Percentiles rank a stretch among this genome's conserved stretches.
These are phyloP conservation scores for Poecilia gillii DNA, from an alignment of 2,797 vertebrate species.

Conservation along the genomic window DNA sequence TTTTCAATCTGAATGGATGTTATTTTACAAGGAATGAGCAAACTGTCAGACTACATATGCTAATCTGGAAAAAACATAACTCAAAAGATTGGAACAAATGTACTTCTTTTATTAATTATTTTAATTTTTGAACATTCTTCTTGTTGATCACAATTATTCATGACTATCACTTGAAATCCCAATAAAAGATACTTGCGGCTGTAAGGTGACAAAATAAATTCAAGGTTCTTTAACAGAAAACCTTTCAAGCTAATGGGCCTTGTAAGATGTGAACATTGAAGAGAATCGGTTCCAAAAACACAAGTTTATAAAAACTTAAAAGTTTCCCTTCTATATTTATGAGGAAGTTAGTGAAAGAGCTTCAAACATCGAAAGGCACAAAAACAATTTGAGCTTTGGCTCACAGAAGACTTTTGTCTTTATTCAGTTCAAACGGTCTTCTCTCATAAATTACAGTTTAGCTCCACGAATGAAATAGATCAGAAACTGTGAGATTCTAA, in stretches of 20 bases:
- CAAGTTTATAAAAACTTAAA: not conserved
- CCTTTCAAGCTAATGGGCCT: not conserved
- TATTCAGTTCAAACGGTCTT: not conserved
- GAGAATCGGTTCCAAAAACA: not conserved
- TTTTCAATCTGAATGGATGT: not conserved
- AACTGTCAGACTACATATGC: no score
- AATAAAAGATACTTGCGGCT: not conserved
- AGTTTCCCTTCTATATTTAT: not conserved
- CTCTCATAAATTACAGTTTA: constrained; percentile 4
- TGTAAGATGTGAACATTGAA: not conserved
- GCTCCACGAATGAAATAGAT: not conserved
- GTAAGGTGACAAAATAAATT: not conserved
- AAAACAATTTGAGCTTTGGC: constrained; percentile 4
- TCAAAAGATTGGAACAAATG: no score
- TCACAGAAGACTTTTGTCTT: constrained; percentile 9
- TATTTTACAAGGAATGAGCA: not conserved
- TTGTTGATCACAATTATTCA: not conserved
- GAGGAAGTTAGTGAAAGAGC: not conserved
- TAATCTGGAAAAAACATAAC: no score
- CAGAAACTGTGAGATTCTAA: not conserved
- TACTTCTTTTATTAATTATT: no score
- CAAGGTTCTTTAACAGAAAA: not conserved
- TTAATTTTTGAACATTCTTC: not conserved
- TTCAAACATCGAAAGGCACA: not conserved
- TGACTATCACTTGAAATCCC: not conserved